Evolutionary conservation across 1,140 invertebrate genomes (phyloP).

Genomic region (Cephus cinctus): DNA sequence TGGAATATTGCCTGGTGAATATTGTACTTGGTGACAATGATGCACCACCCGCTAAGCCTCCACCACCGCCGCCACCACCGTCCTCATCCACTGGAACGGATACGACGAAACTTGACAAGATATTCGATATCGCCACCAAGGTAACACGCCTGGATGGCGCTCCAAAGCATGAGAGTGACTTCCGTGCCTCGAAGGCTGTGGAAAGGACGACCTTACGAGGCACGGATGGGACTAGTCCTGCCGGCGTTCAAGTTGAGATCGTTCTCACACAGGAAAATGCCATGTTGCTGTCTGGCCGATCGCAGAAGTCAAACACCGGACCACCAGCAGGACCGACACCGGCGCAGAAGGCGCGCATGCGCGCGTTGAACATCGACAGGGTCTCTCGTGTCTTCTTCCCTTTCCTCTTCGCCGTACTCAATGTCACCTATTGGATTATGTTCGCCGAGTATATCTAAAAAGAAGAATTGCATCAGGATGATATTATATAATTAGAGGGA

Average conservation of each 20-base stretch:
- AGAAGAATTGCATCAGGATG: too few relatives aligned
- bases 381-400: constrained; percentile 87
- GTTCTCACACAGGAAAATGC: constrained; percentile 56
- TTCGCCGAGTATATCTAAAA: constrained; percentile 81
- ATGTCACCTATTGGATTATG: constrained; percentile 85
- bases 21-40: constrained; percentile 80
- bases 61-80: constrained; percentile 42
- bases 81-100: constrained; percentile 37
- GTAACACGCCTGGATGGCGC: constrained; percentile 38
- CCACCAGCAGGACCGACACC: constrained; percentile 55
- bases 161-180: too few relatives aligned
- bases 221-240: constrained; percentile 24
- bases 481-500: too few relatives aligned
- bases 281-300: constrained; percentile 56
- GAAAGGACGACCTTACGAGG: constrained; percentile 17
- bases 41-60: constrained; percentile 53
- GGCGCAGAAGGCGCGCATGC: constrained; percentile 66
- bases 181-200: constrained; percentile 28
- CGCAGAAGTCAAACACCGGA: constrained; percentile 46
- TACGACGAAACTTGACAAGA: constrained; percentile 55
- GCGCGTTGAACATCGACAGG: constrained; percentile 84
- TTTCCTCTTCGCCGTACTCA: constrained; percentile 79
- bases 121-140: constrained; percentile 59
- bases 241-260: constrained; percentile 39
- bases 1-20: constrained; percentile 92